phyloP scores from a whole-genome alignment of 2,113 vertebrate genomes.

The Periophthalmus modestus region DNA sequence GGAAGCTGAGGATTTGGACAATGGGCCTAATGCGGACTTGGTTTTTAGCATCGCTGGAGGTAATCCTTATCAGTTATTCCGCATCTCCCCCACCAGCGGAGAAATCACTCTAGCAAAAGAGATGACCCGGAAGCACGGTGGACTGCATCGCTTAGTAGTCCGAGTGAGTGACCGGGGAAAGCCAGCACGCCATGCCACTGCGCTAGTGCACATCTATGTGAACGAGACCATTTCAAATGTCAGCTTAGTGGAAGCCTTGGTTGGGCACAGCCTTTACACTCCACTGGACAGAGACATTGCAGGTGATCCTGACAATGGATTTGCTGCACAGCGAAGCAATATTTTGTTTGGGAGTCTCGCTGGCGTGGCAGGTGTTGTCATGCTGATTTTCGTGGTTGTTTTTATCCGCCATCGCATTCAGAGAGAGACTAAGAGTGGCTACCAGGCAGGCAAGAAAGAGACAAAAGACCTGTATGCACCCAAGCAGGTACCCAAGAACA shows the following conservation, averaged over 20 bases:
- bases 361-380: slow-evolving; percentile 90
- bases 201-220: slow-evolving; percentile 95
- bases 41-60: slow-evolving; percentile 91
- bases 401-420: slow-evolving; percentile 92
- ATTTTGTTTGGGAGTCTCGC: slow-evolving; percentile 95
- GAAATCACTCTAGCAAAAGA: slow-evolving; percentile 95
- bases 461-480: slow-evolving; percentile 96
- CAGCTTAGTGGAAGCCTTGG: slow-evolving; percentile 89
- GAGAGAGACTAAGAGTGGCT: slow-evolving; percentile 95
- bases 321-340: slow-evolving; percentile 91
- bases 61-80: slow-evolving; percentile 95
- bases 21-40: slow-evolving; percentile 90
- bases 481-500: slow-evolving; percentile 89
- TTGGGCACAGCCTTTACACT: slow-evolving; percentile 95
- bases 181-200: slow-evolving; percentile 88
- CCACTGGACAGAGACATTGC: slow-evolving; percentile 96
- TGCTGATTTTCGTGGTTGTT: slow-evolving; percentile 90
- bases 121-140: slow-evolving; percentile 89
- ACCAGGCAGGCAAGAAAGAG: slow-evolving; percentile 98
- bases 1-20: slow-evolving; percentile 94
- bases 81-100: slow-evolving; percentile 89
- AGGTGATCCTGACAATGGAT: slow-evolving; percentile 91
- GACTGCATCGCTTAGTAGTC: slow-evolving; percentile 94
- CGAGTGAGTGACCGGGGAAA: slow-evolving; percentile 94
- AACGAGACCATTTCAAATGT: slow-evolving; percentile 95